Evolutionary conservation across 30 jellyfish, hydroid and myxozoan species (phyloP), one percentile per base, ranked within the genome.

Genomic region (Cassiopea andromeda): DNA sequence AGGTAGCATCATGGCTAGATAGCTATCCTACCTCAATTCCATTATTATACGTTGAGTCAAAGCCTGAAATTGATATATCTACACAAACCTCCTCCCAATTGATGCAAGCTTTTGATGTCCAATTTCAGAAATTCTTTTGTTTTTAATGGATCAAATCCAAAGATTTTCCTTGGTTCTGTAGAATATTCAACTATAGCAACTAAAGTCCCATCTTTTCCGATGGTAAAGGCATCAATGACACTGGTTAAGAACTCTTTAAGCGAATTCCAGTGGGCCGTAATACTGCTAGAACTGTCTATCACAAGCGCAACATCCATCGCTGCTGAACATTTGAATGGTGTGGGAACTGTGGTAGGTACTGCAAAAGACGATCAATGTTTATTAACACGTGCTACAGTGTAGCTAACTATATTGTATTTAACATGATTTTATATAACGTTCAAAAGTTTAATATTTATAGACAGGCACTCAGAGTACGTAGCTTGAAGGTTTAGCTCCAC

Each of bases 241-340:
- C 87, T 84, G 68, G 19, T 80, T 15, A 95, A 15, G 80, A 95
- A 91, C 44, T 70, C 27, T 71, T 89, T 91, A 8, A 95, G 72
- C 64, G 89, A 72, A 6, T 48, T 89, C 99, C 99, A 95, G 46
- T 91, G 89, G 60, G 57, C 83, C 15, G 84, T 88, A 73, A 90
- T 83, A 64, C 97, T 91, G 82, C 94, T 87, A 1, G 99, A 95
- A 4, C 92, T 94, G 90, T 95, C 99, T 2, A 95, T 76, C 60
- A 95, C 76, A 77, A 95, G 78, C 2, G 92, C 96, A 10, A 95
- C 49, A 73, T 90, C 98, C 43, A 95, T 88, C 10, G 68, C 88
- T 18, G 94, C 91, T 1, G 67, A 47, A 69, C 99, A 95, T 13
- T 81, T 58, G 91, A 79, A 84, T 16, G 98, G 98, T 43, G 90